Evolutionary conservation across 2,888 invertebrate genomes (phyloP), one percentile per base, ranked within the genome.

Genomic region (Strigamia maritima): DNA sequence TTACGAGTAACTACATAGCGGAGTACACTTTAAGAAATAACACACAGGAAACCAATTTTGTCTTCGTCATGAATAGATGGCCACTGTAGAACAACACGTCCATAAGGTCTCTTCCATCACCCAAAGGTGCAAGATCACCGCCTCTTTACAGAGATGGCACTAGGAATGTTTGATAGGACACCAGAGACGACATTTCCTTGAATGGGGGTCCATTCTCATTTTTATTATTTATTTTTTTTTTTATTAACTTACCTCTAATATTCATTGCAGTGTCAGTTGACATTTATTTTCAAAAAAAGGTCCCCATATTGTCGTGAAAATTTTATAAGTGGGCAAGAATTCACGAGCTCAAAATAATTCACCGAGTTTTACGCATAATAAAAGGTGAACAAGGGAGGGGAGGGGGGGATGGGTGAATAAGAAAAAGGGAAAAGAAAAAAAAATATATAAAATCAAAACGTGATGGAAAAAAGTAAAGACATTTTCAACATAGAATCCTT

Each of bases 1-100:
- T 49, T 49, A 49, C 49, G n/a, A 49, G 49, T 49, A n/a, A n/a
- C n/a, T n/a, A 49, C 49, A 49, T 49, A 49, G 49, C 49, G 49
- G n/a, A 49, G 49, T 19, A n/a, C 49, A 49, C 49, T 49, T 49
- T 49, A 49, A 49, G 49, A 49, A 49, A 49, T 49, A 49, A 49
- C 49, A 49, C 49, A 49, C 49, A 16, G 3, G 49, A 19, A 49
- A 49, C 49, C 49, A 49, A 49, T 49, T 49, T 49, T 49, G 49
- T 49, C 49, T 49, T n/a, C 16, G 49, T 49, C 49, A 49, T 49
- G 49, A 49, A 49, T 49, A 49, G n/a, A 49, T 49, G 49, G 49
- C 49, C 49, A 19, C 49, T 49, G 49, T n/a, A 49, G 49, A 49
- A 49, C 49, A 49, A 49, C 49, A 49, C 49, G 49, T 49, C 49